These are phyloP conservation scores for Hipparchia sbordonii DNA, from an alignment of 2,888 invertebrate species.

Conservation along the genomic window DNA sequence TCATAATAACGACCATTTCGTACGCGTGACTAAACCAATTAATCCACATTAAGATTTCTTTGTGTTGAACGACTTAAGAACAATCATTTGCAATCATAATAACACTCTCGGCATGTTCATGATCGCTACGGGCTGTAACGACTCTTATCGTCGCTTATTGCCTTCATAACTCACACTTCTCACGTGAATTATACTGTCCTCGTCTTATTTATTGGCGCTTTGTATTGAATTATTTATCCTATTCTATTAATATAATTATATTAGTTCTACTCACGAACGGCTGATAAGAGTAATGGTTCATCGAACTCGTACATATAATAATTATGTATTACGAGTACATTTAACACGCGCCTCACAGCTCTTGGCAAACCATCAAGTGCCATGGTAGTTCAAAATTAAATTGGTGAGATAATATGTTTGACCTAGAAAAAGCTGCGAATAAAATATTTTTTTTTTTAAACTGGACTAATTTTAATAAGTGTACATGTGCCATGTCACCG, in stretches of 20 bases:
- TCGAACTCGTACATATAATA: slow-evolving; percentile 28
- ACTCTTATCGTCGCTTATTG: slow-evolving; percentile 42
- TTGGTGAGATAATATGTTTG: slow-evolving; percentile 5
- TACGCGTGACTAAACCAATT: slow-evolving; percentile 6
- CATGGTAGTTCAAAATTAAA: slow-evolving; percentile 26
- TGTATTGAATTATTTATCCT: slow-evolving; percentile 37
- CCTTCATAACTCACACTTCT: slow-evolving; percentile 40
- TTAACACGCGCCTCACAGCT: slow-evolving; percentile 25
- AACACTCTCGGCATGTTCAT: slow-evolving; percentile 24
- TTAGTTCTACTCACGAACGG: slow-evolving; percentile 30
- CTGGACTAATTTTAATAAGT: too few species aligned
- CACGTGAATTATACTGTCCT: slow-evolving; percentile 37
- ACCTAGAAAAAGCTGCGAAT: background rate
- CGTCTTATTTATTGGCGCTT: slow-evolving; percentile 36
- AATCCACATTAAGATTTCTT: slow-evolving; percentile 14
- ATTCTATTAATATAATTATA: slow-evolving; percentile 33
- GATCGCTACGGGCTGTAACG: slow-evolving; percentile 32
- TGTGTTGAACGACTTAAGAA: slow-evolving; percentile 21
- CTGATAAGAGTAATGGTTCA: slow-evolving; percentile 38
- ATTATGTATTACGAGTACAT: slow-evolving; percentile 12
- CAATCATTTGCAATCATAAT: slow-evolving; percentile 29
- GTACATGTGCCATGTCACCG: too few species aligned
- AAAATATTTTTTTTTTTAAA: background rate
- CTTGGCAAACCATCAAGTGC: slow-evolving; percentile 38
- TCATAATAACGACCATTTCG: background rate